Percentiles rank a stretch among this genome's conserved stretches.
phyloP scores from a whole-genome alignment of 2,797 vertebrate genomes.

The Tamandua tetradactyla region DNA sequence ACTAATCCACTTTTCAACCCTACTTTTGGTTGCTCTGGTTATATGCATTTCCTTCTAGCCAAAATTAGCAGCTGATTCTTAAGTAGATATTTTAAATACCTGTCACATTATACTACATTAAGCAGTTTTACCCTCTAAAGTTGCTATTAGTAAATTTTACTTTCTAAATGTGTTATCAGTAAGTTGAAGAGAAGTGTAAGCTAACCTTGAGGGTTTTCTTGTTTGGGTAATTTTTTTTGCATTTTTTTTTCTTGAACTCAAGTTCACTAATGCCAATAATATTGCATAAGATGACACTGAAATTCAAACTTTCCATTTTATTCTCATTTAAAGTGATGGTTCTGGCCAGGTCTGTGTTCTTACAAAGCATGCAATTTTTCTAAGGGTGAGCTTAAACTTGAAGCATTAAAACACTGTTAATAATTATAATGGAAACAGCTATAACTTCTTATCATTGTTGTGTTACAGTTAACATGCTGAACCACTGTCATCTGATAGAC shows the following conservation, averaged over 20 bases:
- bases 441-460: conserved; percentile 51
- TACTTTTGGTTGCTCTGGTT: neutral
- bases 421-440: conserved; percentile 42
- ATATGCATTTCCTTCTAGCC: neutral
- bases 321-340: conserved; percentile 52
- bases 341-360: conserved; percentile 25
- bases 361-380: conserved; percentile 4
- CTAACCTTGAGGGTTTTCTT: neutral
- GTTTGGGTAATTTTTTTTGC: conserved; percentile 37
- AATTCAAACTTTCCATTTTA: conserved; percentile 59
- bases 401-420: conserved; percentile 29
- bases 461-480: conserved; percentile 21
- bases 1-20: neutral
- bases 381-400: conserved; percentile 46
- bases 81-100: neutral
- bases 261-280: conserved; percentile 44
- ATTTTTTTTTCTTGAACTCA: conserved; percentile 35
- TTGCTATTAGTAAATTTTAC: neutral
- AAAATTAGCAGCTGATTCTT: neutral
- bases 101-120: neutral
- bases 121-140: neutral
- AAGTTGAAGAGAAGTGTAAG: neutral
- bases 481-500: conserved; percentile 15
- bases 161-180: neutral
- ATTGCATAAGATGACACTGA: conserved; percentile 8